These are phyloP conservation scores for Batillaria attramentaria DNA, from an alignment of 1,140 invertebrate species.

Conservation along the genomic window DNA sequence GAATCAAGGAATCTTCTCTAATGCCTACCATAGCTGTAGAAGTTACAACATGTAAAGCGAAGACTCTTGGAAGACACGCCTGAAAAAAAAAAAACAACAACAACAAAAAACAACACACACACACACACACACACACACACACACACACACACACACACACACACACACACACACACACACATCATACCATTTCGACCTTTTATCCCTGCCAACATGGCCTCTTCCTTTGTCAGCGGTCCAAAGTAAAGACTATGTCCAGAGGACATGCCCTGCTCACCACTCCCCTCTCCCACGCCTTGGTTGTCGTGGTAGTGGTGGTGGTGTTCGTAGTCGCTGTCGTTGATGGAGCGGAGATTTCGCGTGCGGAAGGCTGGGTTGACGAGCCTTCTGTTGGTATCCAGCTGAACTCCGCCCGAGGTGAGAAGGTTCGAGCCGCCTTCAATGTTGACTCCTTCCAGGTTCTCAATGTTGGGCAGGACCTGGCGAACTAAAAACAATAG, in stretches of 20 bases:
- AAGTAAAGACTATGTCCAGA: neutral
- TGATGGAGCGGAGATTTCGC: conserved; percentile 4
- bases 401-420: conserved; percentile 15
- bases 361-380: neutral
- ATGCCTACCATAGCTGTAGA: too few species aligned
- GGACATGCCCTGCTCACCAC: neutral
- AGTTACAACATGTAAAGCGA: too few species aligned
- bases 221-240: neutral
- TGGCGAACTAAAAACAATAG: conserved; percentile 33
- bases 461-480: conserved; percentile 42
- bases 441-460: conserved; percentile 33
- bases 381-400: neutral
- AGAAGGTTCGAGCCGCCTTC: conserved; percentile 22
- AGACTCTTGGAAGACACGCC: too few species aligned
- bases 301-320: neutral
- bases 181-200: too few species aligned
- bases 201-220: too few species aligned
- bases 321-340: neutral
- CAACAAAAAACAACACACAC: too few species aligned
- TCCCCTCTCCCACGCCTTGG: neutral
- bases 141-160: too few species aligned
- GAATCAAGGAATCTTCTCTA: too few species aligned
- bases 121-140: too few species aligned
- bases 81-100: too few species aligned
- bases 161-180: too few species aligned